Evolutionary conservation across 2,797 vertebrate genomes (phyloP).

Genomic region (Coluber constrictor): DNA sequence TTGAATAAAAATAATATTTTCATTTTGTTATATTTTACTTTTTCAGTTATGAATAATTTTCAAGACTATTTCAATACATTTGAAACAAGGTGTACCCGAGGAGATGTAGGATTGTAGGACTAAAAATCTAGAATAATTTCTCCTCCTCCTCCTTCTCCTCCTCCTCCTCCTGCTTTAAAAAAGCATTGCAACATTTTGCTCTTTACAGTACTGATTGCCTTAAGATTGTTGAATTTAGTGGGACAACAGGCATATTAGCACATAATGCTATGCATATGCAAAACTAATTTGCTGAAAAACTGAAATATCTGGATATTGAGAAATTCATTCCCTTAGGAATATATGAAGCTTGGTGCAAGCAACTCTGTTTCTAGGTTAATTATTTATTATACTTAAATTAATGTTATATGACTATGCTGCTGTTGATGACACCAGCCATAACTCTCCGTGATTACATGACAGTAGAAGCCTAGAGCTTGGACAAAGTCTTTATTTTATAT

Average conservation of each 20-base stretch:
- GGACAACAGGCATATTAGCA: background rate
- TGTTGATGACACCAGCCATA: background rate
- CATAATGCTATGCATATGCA: background rate
- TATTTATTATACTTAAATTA: background rate
- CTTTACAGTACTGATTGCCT: background rate
- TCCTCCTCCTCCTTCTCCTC: background rate
- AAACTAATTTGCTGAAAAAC: background rate
- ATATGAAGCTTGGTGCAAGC: background rate
- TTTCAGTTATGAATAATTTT: background rate
- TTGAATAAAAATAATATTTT: constrained; percentile 16
- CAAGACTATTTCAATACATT: background rate
- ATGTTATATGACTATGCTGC: background rate
- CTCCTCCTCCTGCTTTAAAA: background rate
- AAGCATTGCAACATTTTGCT: background rate
- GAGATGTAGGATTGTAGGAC: background rate
- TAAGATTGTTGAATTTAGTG: background rate
- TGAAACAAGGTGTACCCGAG: background rate
- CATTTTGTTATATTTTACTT: background rate
- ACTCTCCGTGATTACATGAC: background rate
- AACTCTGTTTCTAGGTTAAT: constrained; percentile 7
- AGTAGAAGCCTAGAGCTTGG: background rate
- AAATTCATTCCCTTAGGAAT: background rate
- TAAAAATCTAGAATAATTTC: background rate
- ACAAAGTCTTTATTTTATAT: background rate
- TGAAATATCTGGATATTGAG: background rate